A percentile compares a stretch with the other conserved stretches of the same genome.
Evolutionary conservation across 2,113 vertebrate species (phyloP).

Genomic region (Pavo muticus): DNA sequence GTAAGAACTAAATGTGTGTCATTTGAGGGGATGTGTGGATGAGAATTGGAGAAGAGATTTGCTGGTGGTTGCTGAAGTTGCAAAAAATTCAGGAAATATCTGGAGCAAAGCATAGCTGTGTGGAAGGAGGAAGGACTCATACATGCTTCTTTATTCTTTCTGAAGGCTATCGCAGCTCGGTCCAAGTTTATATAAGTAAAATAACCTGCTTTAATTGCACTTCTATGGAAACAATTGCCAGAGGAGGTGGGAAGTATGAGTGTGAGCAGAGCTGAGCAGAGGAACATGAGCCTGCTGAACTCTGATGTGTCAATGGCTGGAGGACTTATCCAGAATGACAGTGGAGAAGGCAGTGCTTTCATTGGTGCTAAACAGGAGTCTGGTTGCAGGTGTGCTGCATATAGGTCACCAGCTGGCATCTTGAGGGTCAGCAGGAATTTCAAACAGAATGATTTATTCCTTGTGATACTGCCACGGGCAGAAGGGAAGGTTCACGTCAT

Average conservation of each 20-base stretch:
- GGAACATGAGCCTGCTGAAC: background rate
- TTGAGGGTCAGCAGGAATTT: slow-evolving; percentile 1
- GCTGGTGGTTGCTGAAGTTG: background rate
- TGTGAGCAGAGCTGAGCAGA: background rate
- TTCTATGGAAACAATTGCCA: background rate
- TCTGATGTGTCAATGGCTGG: fast-evolving
- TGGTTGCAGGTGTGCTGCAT: background rate
- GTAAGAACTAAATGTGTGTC: background rate
- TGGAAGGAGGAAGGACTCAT: background rate
- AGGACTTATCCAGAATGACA: background rate
- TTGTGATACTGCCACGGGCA: background rate
- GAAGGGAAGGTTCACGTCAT: background rate
- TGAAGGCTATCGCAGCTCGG: background rate
- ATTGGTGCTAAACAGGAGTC: background rate
- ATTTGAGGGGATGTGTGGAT: background rate
- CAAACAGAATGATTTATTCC: background rate
- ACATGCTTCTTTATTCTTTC: background rate
- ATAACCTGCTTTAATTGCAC: background rate
- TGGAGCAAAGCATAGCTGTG: background rate
- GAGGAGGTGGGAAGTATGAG: background rate
- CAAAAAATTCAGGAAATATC: background rate
- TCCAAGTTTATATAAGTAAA: background rate
- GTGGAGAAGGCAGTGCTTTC: background rate
- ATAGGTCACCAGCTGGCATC: background rate
- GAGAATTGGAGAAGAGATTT: background rate